Evolutionary conservation across 2,888 invertebrate species (phyloP), one percentile per base, ranked within the genome.

Genomic region (Limnephilus lunatus): DNA sequence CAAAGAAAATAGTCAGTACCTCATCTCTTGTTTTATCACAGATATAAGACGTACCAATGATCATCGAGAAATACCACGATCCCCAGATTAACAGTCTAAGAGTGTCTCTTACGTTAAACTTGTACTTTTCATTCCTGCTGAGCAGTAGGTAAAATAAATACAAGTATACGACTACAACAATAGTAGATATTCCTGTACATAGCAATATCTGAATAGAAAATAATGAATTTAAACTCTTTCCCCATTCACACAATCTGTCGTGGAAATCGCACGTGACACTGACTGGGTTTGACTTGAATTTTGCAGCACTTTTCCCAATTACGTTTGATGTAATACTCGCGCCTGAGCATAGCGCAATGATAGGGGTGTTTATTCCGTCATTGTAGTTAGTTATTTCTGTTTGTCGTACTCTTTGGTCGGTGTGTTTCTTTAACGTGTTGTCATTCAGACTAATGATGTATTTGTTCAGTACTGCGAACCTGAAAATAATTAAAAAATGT

Each of bases 171-270:
- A 89, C 80, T 4, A 35, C 25, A 2, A 35, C 88, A 7, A 81
- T 80, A 2, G 39, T 35, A 11, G 88, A 31, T 35, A 89, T 25
- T 31, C 35, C 81, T 4, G 39, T 80, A 19, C 12, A 19, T 7
- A 89, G 31, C 19, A 89, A n/a, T 32, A 89, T 89, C n/a, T 80
- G 68, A 80, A 35, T n/a, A n/a, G 68, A 68, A 80, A 81, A 89
- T 14, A 89, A 25, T 15, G 81, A 35, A 39, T 89, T 89, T 25
- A 89, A 32, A n/a, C 31, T 11, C 39, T 89, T 80, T 31, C 35
- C 80, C 68, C 32, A 80, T 9, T 25, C 35, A n/a, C 88, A 89
- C 15, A 89, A 30, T 14, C 81, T 89, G 81, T 89, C 35, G 12
- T 89, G 88, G 35, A 89, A 31, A n/a, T 31, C 32, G 39, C 88